These are phyloP conservation scores for Diglossa cyanea DNA, from an alignment of 2,797 vertebrate genomes.

Conservation along the genomic window DNA sequence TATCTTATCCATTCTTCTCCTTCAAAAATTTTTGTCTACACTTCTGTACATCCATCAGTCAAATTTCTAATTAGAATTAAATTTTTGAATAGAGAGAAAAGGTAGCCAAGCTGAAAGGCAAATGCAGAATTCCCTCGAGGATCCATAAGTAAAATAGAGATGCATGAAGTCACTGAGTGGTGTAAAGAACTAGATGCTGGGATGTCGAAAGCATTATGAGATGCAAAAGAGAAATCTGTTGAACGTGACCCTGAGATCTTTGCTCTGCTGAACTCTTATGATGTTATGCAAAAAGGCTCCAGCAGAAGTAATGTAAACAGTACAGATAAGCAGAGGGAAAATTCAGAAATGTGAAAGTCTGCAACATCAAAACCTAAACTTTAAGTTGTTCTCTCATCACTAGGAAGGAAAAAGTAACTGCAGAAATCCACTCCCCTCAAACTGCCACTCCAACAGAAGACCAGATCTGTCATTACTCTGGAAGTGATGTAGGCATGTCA, in stretches of 20 bases:
- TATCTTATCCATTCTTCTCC: background rate
- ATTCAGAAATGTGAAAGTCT: background rate
- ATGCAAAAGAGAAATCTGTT: background rate
- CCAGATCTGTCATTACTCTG: background rate
- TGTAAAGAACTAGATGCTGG: background rate
- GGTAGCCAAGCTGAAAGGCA: background rate
- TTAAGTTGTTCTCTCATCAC: background rate
- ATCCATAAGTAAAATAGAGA: background rate
- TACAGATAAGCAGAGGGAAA: background rate
- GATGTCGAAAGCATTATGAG: background rate
- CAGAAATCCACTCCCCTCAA: background rate
- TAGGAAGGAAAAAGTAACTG: background rate
- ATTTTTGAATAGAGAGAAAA: background rate
- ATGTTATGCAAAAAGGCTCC: background rate
- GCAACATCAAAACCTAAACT: background rate
- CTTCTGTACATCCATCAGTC: background rate
- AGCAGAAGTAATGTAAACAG: background rate
- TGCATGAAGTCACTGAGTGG: background rate
- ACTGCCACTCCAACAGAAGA: background rate
- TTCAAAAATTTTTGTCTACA: background rate
- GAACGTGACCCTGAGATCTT: background rate
- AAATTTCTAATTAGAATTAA: background rate
- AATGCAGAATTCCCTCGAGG: background rate
- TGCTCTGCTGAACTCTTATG: background rate
- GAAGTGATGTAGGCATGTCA: background rate